Base-by-base conservation (phyloP, 2,888 invertebrate species). In the Xestia rhomboidea region DNA sequence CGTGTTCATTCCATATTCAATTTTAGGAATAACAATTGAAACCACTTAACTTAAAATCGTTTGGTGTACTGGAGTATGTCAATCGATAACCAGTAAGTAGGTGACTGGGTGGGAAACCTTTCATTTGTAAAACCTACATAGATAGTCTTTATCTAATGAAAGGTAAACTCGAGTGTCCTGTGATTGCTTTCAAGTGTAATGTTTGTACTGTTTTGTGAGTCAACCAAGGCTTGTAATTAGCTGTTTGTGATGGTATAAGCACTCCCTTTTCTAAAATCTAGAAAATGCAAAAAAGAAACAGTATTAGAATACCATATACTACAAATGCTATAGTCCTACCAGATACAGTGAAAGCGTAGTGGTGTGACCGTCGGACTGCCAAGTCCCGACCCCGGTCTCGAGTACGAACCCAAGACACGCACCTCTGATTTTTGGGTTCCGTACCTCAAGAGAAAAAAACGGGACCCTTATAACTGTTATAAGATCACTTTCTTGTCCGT, bases 131-230 rank as follows among this genome's bases (percentile, higher is more conserved):
- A 54, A 82, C 83, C 82, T 60, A 84, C 21, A 69, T 77, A 84
- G 87, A 88, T 88, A 81, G 66, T 1, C 34, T 27, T 73, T 78
- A 84, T 84, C 86, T 74, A 57, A 67, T 38, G 38, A 67, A 83
- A 82, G 41, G 72, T 57, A 81, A 51, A 82, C 73, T 85, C 57
- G 8, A 85, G 77, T 77, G 44, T 51, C 38, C 73, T 49, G 30
- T 38, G 27, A 60, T 71, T 66, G 15, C n/a, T 44, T 82, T 68
- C 18, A 68, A 41, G 66, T 68, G n/a, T 68, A 81, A 66, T 69
- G 63, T 70, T 62, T 72, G 41, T 21, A 51, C 15, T 68, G 38
- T 34, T 68, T 76, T 11, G 68, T 82, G 41, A 63, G 18, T 68
- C 76, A 64, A 78, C 6, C 10, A 54, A 62, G 10, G 2, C 13